A percentile compares a stretch with the other conserved stretches of the same genome.
These are phyloP conservation scores for Epistrophe eligans DNA, from an alignment of 2,888 invertebrate species.

Conservation along the genomic window DNA sequence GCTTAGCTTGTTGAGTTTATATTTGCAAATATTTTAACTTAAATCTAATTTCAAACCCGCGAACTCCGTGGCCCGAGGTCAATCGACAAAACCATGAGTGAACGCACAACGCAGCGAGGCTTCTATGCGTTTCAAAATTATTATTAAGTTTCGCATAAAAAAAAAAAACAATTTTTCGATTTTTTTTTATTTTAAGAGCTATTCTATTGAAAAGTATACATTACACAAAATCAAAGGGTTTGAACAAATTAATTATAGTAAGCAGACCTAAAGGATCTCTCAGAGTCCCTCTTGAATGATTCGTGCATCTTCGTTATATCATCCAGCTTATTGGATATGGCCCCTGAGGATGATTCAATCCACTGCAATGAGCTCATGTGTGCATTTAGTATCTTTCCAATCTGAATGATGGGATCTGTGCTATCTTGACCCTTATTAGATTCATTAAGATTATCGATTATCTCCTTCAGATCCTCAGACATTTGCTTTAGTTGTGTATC, in stretches of 20 bases:
- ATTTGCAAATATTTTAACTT: too few species aligned
- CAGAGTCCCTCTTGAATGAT: constrained; percentile 90
- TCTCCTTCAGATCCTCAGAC: constrained; percentile 97
- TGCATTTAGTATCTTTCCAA: constrained; percentile 96
- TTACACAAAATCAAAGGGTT: constrained; percentile 6
- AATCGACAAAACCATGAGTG: too few species aligned
- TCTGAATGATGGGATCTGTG: constrained; percentile 95
- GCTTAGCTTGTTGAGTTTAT: too few species aligned
- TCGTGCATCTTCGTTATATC: constrained; percentile 92
- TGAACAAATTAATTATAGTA: constrained; percentile 82
- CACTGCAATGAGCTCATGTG: constrained; percentile 98
- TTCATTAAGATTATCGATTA: constrained; percentile 96
- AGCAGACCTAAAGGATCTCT: constrained; percentile 88
- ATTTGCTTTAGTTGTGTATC: constrained; percentile 97
- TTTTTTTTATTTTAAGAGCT: constrained; percentile 31
- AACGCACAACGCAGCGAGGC: too few species aligned
- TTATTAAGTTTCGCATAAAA: too few species aligned
- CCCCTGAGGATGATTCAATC: constrained; percentile 93
- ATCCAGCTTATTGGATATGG: constrained; percentile 91
- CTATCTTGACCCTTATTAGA: constrained; percentile 92
- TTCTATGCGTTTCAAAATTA: too few species aligned
- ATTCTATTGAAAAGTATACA: constrained; percentile 1
- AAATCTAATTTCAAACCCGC: too few species aligned
- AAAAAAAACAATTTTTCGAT: background rate
- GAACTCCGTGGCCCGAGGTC: too few species aligned